Conservation (phyloP, 2,888 invertebrate species). For the Drosophila longiperda region DNA sequence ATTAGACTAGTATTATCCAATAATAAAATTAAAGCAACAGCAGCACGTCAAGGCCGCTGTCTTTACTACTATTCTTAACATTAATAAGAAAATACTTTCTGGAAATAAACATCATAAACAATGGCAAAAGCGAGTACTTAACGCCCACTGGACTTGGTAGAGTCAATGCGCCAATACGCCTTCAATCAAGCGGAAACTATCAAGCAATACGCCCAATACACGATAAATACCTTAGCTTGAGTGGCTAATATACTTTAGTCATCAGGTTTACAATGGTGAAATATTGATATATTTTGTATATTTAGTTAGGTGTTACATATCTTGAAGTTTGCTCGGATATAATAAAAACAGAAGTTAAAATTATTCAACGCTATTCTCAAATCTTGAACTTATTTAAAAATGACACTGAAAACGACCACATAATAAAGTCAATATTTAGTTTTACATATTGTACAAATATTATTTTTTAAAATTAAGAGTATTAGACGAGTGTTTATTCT, state of each 20-base stretch:
- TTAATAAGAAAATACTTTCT: constrained; percentile 52
- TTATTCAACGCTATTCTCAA: not conserved
- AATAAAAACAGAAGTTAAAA: not conserved
- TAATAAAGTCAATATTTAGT: not conserved
- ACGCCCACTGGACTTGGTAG: constrained; percentile 40
- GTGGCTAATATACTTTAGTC: not conserved
- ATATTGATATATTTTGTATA: not conserved
- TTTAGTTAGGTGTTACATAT: not conserved
- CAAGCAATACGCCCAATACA: constrained; percentile 14
- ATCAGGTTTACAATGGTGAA: not conserved
- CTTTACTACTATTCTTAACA: constrained; percentile 44
- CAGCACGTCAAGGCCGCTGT: constrained; percentile 33
- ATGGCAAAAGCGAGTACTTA: constrained; percentile 41
- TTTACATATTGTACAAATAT: not conserved
- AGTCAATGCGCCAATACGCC: constrained; percentile 57
- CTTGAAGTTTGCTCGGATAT: not conserved
- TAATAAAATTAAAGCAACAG: constrained; percentile 11
- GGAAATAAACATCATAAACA: constrained; percentile 43
- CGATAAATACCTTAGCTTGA: constrained; percentile 2
- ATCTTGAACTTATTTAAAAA: not conserved
- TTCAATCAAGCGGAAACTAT: constrained; percentile 57
- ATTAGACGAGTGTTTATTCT: not conserved
- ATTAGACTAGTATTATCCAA: constrained; percentile 61
- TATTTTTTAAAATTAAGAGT: not conserved
- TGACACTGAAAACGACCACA: not conserved